Evolutionary conservation across 2,888 invertebrate genomes (phyloP).

Genomic region (Petrolisthes cinctipes): DNA sequence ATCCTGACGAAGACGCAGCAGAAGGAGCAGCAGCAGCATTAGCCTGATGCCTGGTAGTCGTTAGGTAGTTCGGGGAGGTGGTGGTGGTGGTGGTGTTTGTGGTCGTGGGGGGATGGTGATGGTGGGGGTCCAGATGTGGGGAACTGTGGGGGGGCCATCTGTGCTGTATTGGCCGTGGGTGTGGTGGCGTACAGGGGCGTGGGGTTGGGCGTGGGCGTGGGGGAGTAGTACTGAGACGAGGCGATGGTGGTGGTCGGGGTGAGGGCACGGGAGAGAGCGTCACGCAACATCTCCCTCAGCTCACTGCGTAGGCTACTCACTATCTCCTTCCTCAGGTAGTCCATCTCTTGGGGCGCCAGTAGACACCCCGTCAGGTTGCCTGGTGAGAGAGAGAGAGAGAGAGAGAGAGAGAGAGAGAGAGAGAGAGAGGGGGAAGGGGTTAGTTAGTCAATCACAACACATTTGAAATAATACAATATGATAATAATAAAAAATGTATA

Average conservation of each 20-base stretch:
- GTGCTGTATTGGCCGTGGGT: slow-evolving; percentile 34
- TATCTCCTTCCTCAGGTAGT: slow-evolving; percentile 69
- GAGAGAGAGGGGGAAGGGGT: background rate
- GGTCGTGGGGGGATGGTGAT: background rate
- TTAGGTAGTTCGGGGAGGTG: too few relatives aligned
- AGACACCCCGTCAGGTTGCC: slow-evolving; percentile 65
- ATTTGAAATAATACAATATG: too few relatives aligned
- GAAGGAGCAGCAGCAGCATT: too few relatives aligned
- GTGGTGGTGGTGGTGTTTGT: background rate
- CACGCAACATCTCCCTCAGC: slow-evolving; percentile 67
- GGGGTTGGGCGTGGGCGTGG: slow-evolving; percentile 53
- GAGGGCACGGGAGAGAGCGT: slow-evolving; percentile 54
- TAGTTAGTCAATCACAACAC: background rate
- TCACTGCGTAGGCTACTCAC: slow-evolving; percentile 68
- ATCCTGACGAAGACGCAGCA: background rate
- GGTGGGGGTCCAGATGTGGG: background rate
- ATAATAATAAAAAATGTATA: too few relatives aligned
- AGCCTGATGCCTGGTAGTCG: too few relatives aligned
- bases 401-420: background rate
- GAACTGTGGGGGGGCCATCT: slow-evolving; percentile 43
- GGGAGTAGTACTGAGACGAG: slow-evolving; percentile 51
- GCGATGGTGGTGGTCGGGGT: slow-evolving; percentile 52
- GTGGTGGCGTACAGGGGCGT: slow-evolving; percentile 49
- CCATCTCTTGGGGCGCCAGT: slow-evolving; percentile 68
- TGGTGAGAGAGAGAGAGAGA: slow-evolving; percentile 14